Evolutionary conservation across 2,888 invertebrate species (phyloP), one percentile per base, ranked within the genome.

Genomic region (Fragum fragum): DNA sequence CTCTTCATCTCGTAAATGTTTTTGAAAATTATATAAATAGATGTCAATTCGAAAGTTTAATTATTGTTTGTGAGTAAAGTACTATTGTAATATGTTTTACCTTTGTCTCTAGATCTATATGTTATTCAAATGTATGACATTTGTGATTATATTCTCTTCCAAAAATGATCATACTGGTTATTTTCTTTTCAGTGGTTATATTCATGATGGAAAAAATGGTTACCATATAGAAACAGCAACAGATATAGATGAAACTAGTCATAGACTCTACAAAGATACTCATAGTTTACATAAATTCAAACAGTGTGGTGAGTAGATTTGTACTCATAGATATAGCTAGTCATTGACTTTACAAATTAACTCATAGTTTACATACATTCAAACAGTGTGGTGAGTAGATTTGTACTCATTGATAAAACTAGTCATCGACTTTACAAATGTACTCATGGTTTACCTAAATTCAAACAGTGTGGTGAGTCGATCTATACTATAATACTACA

Each of bases 171-270:
- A n/a, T n/a, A n/a, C n/a, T n/a, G n/a, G 9, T 47, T 47, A 47
- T 47, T 47, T 47, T 9, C 11, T 16, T 87, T 89, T 52, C 90
- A 93, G 92, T 70, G 92, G 92, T 16, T 88, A 90, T 73, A 84
- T 92, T 29, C 77, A 83, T 55, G 86, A 88, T 55, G 85, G 81
- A 16, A 76, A 76, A 21, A 88, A 91, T 16, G 87, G 84, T 5
- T 93, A 90, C 83, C 91, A 93, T 75, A 88, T 93, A 76, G 92
- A 93, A 55, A 91, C 92, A 32, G 72, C 84, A 1, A 80, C 79
- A 69, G 86, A 86, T 52, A 77, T 83, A n/a, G 71, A 78, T 28
- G 81, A 55, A 59, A 52, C 74, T 36, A 78, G 74, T 55, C 81
- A 89, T 76, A 83, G 87, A 72, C 52, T 90, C 16, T 89, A 87